These are phyloP conservation scores for Drosophila mauritiana DNA, from an alignment of 1,140 invertebrate genomes.

Conservation along the genomic window DNA sequence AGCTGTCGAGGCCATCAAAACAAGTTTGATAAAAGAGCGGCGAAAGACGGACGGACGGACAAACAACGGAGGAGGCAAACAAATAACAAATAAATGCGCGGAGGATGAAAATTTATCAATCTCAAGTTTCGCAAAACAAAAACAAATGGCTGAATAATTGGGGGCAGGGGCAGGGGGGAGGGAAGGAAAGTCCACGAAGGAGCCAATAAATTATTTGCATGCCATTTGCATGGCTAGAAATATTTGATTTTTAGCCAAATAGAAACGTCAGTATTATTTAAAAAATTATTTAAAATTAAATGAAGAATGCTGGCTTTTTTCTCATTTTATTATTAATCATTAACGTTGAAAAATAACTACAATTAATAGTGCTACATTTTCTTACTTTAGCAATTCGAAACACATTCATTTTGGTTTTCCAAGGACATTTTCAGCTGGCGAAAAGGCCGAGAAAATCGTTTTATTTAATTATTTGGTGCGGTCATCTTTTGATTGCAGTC, in stretches of 20 bases:
- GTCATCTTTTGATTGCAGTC: slow-evolving; percentile 29
- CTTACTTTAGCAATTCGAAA: background rate
- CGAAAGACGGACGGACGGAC: background rate
- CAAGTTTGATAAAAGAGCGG: slow-evolving; percentile 18
- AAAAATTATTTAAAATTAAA: too few species aligned
- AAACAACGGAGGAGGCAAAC: background rate
- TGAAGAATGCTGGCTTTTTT: too few species aligned
- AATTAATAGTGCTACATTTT: too few species aligned
- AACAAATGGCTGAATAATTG: background rate
- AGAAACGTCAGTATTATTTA: background rate
- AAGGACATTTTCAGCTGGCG: background rate
- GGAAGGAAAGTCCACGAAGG: background rate
- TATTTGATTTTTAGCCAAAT: background rate
- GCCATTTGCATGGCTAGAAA: background rate
- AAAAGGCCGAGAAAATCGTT: slow-evolving; percentile 9
- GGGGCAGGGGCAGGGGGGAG: background rate
- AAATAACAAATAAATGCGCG: background rate
- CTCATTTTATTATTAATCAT: background rate
- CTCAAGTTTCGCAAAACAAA: slow-evolving; percentile 5
- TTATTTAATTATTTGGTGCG: slow-evolving; percentile 9
- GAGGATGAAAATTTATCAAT: slow-evolving; percentile 11
- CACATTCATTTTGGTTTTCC: background rate
- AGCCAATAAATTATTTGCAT: background rate
- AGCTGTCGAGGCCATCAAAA: slow-evolving; percentile 35
- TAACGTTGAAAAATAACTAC: too few species aligned